Conservation (phyloP, 2,797 vertebrate genomes). For the Rousettus madagascariensis region DNA sequence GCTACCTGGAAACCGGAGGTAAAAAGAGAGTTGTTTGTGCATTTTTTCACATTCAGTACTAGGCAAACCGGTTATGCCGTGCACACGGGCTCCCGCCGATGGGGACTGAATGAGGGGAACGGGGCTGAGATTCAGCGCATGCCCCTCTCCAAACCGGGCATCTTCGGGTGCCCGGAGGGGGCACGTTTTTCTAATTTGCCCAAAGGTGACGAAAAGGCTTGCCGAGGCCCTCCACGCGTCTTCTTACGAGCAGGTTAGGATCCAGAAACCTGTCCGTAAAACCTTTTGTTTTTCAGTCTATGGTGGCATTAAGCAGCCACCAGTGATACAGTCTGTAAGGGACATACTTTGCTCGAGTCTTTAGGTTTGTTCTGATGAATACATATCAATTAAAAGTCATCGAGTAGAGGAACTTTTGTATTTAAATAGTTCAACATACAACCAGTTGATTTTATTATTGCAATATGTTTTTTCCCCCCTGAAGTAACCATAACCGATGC, state of each 20-base stretch:
- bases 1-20: neutral
- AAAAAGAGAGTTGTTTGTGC: neutral
- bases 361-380: neutral
- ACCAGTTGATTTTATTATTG: neutral
- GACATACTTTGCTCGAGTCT: neutral
- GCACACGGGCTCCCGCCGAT: neutral
- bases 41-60: neutral
- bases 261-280: neutral
- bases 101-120: neutral
- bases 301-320: neutral
- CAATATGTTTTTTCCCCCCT: neutral
- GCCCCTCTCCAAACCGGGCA: neutral
- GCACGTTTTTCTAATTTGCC: neutral
- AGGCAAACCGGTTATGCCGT: neutral
- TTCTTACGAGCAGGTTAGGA: neutral
- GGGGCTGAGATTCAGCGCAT: neutral
- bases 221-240: accelerated
- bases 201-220: neutral
- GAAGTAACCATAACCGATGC: neutral
- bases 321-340: neutral
- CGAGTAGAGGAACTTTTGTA: neutral
- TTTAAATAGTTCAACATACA: neutral
- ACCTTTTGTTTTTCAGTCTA: neutral
- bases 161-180: neutral
- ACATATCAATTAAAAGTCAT: neutral